Evolutionary conservation across 2,888 invertebrate species (phyloP), one percentile per base, ranked within the genome.

Genomic region (Dicycla oo): DNA sequence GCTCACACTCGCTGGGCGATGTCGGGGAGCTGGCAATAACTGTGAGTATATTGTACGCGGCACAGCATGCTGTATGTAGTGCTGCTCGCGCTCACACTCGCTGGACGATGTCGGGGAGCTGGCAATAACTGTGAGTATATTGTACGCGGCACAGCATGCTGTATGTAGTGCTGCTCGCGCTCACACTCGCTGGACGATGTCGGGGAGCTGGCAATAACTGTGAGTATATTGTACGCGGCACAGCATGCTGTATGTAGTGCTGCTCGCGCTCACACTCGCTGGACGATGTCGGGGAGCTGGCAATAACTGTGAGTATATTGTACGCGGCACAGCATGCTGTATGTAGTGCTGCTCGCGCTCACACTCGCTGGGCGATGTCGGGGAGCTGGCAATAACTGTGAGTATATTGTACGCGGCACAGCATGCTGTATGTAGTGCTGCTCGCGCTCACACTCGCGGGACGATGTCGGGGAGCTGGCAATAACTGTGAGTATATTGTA

Each of bases 111-210:
- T 10, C 51, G 26, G 23, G 45, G 43, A 0, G 26, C 7, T n/a
- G 43, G 1, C n/a, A n/a, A n/a, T 18, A 70, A 63, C 26, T 63
- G 77, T 78, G n/a, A n/a, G n/a, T n/a, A n/a, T n/a, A n/a, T 13
- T 6, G n/a, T 13, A 20, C n/a, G 56, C 8, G 38, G 11, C 18
- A 10, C 2, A 18, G 7, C 20, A 73, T 73, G 78, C 60, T 73
- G n/a, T 26, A 49, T 20, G 0, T 43, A 5, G 51, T 56, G 56
- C 20, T 80, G 47, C 0, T 74, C 20, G 64, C 34, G 68, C 15
- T 26, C 13, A 13, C 56, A 8, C 47, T 68, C 26, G 4, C 15
- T 13, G 47, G 23, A 1, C 38, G 6, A 10, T 68, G 78, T 10
- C 51, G 26, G 23, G 45, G 43, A 0, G 26, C 7, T n/a, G 43